Evolutionary conservation across 2,113 vertebrate genomes (phyloP), one percentile per base, ranked within the genome.

Genomic region (Myiopsitta monachus): DNA sequence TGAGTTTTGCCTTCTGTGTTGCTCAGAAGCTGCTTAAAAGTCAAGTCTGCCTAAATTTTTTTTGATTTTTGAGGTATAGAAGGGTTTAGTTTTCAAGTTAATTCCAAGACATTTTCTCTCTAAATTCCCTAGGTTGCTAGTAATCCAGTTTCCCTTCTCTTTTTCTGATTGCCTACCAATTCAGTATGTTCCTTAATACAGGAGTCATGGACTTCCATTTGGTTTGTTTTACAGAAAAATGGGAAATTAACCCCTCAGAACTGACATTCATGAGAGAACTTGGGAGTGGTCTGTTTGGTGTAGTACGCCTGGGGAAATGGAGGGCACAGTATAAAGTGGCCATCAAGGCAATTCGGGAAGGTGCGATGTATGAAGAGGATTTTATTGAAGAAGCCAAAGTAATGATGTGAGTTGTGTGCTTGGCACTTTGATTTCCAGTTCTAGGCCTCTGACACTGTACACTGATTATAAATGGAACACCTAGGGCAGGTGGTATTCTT

Each of bases 311-410:
- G 1, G 99, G 99, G 38, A 99, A 99, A 88, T 99, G 99, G 99
- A 97, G 99, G 57, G 98, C 98, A 0, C 98, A 99, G 95, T 99
- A 99, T 87, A 99, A 98, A 94, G 99, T 99, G 39, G 99, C 99
- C 61, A 99, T 99, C 96, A 99, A 99, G 95, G 98, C 99, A n/a
- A 99, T 99, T 73, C 98, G 98, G 17, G 98, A 99, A 70, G 99
- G 99, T 0, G 99, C 99, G 2, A 99, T 99, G 99, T 98, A 98
- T 14, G 99, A 99, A 94, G 99, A 99, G 92, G 99, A 99, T 94
- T 99, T 99, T 88, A 98, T 99, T 69, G 99, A 99, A 85, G 99
- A 99, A 97, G 99, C 99, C 59, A 99, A 99, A 96, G 98, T 99
- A 54, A 99, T 99, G 99, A 99, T 99, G 99, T 99, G 92, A 98